Base-by-base conservation (phyloP, 2,888 invertebrate genomes). In the Cataglyphis livida region DNA sequence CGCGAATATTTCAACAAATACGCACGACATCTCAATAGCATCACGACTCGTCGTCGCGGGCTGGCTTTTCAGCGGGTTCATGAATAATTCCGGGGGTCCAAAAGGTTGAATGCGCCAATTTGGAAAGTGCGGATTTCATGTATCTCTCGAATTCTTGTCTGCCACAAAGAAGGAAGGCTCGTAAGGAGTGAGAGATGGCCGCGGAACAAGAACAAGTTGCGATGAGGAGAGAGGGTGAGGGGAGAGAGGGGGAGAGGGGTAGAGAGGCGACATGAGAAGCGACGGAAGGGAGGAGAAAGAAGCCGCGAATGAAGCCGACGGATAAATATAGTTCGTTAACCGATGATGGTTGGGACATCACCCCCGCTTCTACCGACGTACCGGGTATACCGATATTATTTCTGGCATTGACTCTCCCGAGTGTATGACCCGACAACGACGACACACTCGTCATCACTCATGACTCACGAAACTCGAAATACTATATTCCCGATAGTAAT, bases 321-420 rank as follows among this genome's bases (percentile, higher is more conserved):
- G 91, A 91, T 92, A 93, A 93, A 94, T 93, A 93, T 94, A 93
- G 93, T 93, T 89, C 88, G 90, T 90, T 92, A 92, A 91, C 91
- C 91, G 92, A 92, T 93, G 91, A 93, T 92, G 91, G 91, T 90
- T 90, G 87, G 87, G 87, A 85, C 89, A 88, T 90, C 92, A 91
- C 91, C 91, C 92, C 89, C 92, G 87, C 85, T 81, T 87, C 85
- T 57, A 82, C 84, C 83, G 81, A 82, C 85, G 88, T 78, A 57
- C 65, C 65, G 71, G 84, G 88, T 87, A 83, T 84, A 87, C 90
- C 87, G 88, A 92, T 93, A 93, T 94, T 94, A 94, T 93, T 94
- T 93, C 92, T 93, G 93, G 93, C 93, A 93, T 93, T 92, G 92
- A 93, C 93, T 93, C 87, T 79, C 54, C 74, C 86, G 83, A 87